phyloP scores from a whole-genome alignment of 2,113 vertebrate species.

The Ivindomyrus marchei region DNA sequence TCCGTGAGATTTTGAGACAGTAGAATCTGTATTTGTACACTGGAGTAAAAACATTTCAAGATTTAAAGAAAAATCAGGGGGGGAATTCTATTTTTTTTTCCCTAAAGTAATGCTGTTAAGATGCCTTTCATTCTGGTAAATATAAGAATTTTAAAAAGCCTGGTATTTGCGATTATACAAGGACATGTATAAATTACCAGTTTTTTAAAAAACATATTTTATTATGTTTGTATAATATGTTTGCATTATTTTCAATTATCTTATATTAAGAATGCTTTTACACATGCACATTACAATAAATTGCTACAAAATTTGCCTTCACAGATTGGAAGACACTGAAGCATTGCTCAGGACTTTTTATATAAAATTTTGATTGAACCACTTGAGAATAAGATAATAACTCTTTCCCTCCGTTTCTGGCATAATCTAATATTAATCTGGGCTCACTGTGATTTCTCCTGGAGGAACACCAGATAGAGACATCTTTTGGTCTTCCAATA shows the following conservation, averaged over 20 bases:
- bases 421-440: neutral
- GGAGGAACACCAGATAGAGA: neutral
- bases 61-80: neutral
- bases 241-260: neutral
- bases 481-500: constrained; percentile 30
- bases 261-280: neutral
- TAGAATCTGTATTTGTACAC: neutral
- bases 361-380: neutral
- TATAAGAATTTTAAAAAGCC: neutral
- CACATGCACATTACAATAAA: neutral
- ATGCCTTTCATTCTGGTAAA: neutral
- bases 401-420: neutral
- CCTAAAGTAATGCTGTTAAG: neutral
- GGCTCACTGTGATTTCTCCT: neutral
- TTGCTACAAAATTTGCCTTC: neutral
- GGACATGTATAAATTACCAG: neutral
- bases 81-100: neutral
- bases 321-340: neutral
- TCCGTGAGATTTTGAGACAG: neutral
- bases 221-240: neutral
- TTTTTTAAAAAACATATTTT: neutral
- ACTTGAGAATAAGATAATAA: neutral
- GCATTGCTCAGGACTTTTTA: neutral
- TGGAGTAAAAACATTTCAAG: neutral
- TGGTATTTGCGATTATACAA: neutral